Evolutionary conservation across 2,888 invertebrate species (phyloP).

Genomic region (Philonicus albiceps): DNA sequence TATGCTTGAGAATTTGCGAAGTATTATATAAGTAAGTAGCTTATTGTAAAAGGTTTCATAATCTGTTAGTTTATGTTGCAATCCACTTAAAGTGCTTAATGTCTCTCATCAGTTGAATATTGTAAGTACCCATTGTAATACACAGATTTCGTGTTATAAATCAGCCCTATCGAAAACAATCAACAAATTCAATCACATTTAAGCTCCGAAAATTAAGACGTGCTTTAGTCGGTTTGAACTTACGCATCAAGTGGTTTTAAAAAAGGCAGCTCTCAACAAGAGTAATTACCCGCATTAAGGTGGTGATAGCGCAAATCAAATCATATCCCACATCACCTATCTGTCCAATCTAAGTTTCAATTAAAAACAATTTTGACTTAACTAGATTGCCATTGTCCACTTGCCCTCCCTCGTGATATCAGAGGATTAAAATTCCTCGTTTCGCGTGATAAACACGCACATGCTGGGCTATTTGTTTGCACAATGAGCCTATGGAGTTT

Average conservation of each 20-base stretch:
- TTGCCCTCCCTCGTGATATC: neutral
- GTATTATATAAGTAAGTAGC: neutral
- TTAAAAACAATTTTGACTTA: neutral
- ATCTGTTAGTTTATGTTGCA: neutral
- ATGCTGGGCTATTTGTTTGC: neutral
- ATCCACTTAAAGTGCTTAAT: neutral
- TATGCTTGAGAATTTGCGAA: neutral
- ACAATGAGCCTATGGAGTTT: neutral
- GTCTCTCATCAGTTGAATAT: neutral
- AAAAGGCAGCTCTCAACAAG: neutral
- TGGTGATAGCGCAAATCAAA: neutral
- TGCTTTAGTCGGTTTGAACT: neutral
- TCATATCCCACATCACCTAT: neutral
- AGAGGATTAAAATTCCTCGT: constrained; percentile 15
- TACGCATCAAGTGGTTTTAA: neutral
- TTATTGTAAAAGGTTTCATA: neutral
- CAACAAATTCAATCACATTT: neutral
- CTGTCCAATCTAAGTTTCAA: neutral
- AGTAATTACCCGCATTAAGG: neutral
- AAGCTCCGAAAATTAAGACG: neutral
- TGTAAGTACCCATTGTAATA: neutral
- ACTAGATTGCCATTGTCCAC: neutral
- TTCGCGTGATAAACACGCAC: neutral
- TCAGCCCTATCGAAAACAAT: neutral
- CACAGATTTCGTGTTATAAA: neutral